These are phyloP conservation scores for Reticulitermes speratus DNA, from an alignment of 1,140 invertebrate species.

Conservation along the genomic window DNA sequence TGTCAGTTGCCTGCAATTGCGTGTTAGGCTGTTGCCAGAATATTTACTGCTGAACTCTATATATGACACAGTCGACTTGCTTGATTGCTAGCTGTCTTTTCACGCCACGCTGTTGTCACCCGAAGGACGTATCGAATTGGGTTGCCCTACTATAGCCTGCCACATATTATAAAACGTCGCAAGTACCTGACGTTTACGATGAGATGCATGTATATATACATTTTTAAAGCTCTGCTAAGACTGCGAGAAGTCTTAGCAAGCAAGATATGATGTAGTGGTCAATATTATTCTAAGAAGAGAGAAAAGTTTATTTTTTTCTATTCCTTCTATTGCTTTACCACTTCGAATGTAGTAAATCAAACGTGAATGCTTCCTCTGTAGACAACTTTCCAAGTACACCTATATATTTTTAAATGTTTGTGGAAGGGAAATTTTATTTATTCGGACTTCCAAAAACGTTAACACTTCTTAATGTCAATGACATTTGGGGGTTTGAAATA, in stretches of 20 bases:
- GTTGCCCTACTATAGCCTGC: not conserved
- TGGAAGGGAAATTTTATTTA: too few species aligned
- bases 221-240: not conserved
- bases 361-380: too few species aligned
- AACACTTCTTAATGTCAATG: too few species aligned
- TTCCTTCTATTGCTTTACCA: not conserved
- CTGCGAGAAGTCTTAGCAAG: not conserved
- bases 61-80: not conserved
- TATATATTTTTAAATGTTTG: not conserved
- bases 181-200: not conserved
- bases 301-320: not conserved
- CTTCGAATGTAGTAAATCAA: not conserved
- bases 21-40: not conserved
- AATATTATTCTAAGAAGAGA: not conserved
- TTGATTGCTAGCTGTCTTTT: not conserved
- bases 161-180: not conserved
- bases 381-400: not conserved
- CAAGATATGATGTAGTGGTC: not conserved
- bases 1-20: not conserved
- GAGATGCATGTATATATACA: not conserved
- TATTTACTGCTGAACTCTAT: not conserved
- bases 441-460: too few species aligned
- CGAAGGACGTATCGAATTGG: not conserved
- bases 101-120: not conserved
- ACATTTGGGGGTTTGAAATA: too few species aligned